Percentiles rank a stretch among this genome's conserved stretches.
Evolutionary conservation across 2,888 invertebrate genomes (phyloP).

Genomic region (Caprella mutica): DNA sequence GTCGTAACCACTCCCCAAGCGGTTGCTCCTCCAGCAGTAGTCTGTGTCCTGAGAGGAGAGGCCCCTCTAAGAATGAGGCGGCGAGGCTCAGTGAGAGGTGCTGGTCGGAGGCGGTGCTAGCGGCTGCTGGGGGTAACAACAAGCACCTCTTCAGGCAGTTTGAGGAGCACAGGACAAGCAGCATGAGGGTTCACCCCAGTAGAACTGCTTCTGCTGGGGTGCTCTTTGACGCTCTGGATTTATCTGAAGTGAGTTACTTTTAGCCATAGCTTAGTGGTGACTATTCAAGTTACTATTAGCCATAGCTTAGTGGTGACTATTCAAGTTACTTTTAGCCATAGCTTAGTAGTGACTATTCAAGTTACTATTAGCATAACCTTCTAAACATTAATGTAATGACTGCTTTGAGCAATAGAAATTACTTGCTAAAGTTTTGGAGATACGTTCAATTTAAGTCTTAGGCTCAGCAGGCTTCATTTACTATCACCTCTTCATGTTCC

Average conservation of each 20-base stretch:
- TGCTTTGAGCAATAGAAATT: no score
- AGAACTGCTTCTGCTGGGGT: conserved; percentile 5
- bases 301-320: no score
- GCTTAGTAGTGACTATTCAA: no score
- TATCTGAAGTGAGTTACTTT: conserved; percentile 1
- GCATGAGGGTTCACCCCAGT: not conserved
- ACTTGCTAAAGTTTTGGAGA: no score
- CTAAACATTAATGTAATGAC: no score
- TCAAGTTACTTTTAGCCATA: no score
- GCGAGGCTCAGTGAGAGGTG: not conserved
- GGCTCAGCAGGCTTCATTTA: no score
- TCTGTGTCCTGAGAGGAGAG: not conserved
- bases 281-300: no score
- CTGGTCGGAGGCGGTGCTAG: conserved; percentile 4
- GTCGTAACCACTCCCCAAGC: not conserved
- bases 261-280: no score
- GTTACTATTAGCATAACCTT: no score
- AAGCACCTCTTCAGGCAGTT: not conserved
- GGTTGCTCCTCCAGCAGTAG: not conserved
- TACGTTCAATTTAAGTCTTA: no score
- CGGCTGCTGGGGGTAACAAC: not conserved
- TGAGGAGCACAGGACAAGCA: conserved; percentile 3
- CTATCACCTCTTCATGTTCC: no score
- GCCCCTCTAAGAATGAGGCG: not conserved
- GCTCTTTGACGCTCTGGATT: not conserved